Percentiles rank a stretch among this genome's conserved stretches.
phyloP scores from a whole-genome alignment of 2,797 vertebrate genomes.

The Oophaga sylvatica region DNA sequence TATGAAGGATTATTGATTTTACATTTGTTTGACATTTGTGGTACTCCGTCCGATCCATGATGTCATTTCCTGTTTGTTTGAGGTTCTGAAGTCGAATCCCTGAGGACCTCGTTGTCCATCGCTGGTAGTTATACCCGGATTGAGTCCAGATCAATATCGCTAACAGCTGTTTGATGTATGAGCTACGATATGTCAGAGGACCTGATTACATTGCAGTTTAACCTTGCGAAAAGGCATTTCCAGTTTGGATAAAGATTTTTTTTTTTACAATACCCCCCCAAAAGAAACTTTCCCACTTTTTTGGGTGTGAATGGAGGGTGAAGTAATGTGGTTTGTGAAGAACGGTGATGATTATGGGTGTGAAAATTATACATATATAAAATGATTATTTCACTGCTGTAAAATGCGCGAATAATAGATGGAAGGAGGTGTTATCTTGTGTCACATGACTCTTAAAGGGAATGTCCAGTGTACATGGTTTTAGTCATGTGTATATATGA shows the following conservation, averaged over 20 bases:
- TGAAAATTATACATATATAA: background rate
- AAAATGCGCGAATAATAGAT: background rate
- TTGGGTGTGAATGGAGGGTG: background rate
- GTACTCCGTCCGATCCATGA: conserved; percentile 8
- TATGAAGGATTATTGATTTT: conserved; percentile 47
- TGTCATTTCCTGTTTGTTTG: conserved; percentile 41
- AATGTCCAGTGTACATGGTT: background rate
- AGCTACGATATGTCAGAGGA: background rate
- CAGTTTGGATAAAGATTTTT: background rate
- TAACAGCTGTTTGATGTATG: conserved; percentile 10
- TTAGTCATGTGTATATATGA: background rate
- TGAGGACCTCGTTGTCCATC: background rate
- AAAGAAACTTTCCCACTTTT: background rate
- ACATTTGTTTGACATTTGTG: conserved; percentile 48
- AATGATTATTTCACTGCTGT: background rate
- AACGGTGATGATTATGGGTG: background rate
- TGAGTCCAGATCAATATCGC: background rate
- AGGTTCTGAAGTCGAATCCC: background rate
- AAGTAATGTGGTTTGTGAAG: background rate
- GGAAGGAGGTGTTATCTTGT: background rate
- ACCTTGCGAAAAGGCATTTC: background rate
- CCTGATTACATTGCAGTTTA: background rate
- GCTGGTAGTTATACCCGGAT: background rate
- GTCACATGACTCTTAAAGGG: background rate
- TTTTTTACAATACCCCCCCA: no score